Percentiles rank a stretch among this genome's conserved stretches.
These are phyloP conservation scores for Cephalopholis sonnerati DNA, from an alignment of 2,113 vertebrate genomes.

Conservation along the genomic window DNA sequence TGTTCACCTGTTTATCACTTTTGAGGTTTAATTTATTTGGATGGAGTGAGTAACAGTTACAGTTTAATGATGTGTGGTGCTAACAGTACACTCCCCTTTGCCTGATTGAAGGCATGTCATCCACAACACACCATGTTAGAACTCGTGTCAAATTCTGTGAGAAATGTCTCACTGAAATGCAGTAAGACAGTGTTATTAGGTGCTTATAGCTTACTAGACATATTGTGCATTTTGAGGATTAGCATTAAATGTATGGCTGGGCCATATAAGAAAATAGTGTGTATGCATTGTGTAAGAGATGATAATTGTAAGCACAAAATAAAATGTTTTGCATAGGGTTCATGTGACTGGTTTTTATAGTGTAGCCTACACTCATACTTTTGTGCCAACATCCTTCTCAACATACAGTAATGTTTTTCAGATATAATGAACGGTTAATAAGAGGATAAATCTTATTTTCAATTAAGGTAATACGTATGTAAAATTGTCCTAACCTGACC, in stretches of 20 bases:
- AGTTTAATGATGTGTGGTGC: slow-evolving; percentile 60
- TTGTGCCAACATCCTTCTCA: neutral
- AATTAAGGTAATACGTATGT: slow-evolving; percentile 25
- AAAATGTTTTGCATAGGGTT: slow-evolving; percentile 70
- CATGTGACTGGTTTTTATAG: slow-evolving; percentile 19
- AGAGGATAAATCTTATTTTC: neutral
- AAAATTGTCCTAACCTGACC: slow-evolving; percentile 51
- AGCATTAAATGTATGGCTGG: slow-evolving; percentile 75
- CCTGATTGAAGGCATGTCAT: slow-evolving; percentile 36
- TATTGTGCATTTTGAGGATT: slow-evolving; percentile 52
- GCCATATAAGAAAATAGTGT: slow-evolving; percentile 69
- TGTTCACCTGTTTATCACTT: slow-evolving; percentile 56
- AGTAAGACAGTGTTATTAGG: slow-evolving; percentile 59
- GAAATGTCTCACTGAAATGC: slow-evolving; percentile 54
- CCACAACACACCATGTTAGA: slow-evolving; percentile 24
- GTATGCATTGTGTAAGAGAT: slow-evolving; percentile 58
- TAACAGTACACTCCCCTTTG: slow-evolving; percentile 37
- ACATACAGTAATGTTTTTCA: neutral
- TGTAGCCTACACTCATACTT: neutral
- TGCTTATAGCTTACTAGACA: slow-evolving; percentile 57
- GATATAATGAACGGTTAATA: neutral
- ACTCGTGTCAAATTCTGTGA: slow-evolving; percentile 51
- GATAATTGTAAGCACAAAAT: slow-evolving; percentile 78
- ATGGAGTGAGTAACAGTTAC: slow-evolving; percentile 50
- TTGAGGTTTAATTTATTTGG: slow-evolving; percentile 75